These are phyloP conservation scores for Ginglymostoma cirratum DNA, from an alignment of 2,113 vertebrate species.

Conservation along the genomic window DNA sequence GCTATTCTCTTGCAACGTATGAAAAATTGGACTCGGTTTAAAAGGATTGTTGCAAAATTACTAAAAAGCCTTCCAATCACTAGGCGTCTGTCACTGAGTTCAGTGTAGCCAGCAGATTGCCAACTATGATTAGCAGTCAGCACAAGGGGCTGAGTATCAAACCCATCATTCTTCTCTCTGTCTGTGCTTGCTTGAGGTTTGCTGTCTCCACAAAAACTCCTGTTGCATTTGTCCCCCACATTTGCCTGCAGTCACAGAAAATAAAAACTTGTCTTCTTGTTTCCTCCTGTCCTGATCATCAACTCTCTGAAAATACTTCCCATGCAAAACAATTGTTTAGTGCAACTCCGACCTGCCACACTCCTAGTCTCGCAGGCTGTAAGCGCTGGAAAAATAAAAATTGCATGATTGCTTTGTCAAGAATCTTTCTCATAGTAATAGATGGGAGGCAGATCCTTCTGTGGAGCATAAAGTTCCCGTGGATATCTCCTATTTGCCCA, in stretches of 20 bases:
- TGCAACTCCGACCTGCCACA: background rate
- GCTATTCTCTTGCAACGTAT: background rate
- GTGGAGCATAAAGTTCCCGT: background rate
- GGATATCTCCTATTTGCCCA: background rate
- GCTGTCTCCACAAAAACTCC: background rate
- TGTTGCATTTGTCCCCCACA: background rate
- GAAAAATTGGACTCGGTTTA: background rate
- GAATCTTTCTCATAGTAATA: background rate
- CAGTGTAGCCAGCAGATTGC: background rate
- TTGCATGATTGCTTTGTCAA: background rate
- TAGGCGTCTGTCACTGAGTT: background rate
- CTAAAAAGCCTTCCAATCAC: background rate
- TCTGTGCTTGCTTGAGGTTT: background rate
- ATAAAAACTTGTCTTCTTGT: background rate
- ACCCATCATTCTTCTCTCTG: background rate
- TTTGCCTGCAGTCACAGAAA: background rate
- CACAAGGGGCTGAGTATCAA: background rate
- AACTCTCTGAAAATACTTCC: background rate
- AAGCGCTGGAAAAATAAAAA: background rate
- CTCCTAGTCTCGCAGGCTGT: background rate
- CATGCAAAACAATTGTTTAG: background rate
- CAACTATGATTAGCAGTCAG: background rate
- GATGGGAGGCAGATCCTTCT: background rate
- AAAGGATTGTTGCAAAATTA: background rate
- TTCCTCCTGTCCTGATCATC: background rate